Base-by-base conservation (phyloP, 2,797 vertebrate genomes). In the Melopsittacus undulatus region DNA sequence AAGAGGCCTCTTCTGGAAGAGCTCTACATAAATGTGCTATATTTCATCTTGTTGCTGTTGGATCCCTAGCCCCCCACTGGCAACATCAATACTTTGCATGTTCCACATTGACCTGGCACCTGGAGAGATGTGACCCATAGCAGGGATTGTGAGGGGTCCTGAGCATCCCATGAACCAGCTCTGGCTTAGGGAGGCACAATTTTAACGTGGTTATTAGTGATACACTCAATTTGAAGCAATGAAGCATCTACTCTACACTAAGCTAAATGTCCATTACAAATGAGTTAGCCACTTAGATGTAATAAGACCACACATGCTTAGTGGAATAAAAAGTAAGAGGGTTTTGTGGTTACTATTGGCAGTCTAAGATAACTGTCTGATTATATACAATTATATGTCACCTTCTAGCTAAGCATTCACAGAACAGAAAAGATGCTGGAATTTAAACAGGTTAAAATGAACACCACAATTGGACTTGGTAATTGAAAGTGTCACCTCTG, bases 401-500 rank as follows among this genome's bases (percentile, higher is more conserved):
- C 63, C 91, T 94, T 95, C 90, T n/a, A 92, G 95, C 94, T 23
- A 82, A 78, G 85, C 51, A 19, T 63, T 78, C 56, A 16, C 36
- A 40, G 92, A 95, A n/a, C 56, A 82, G 79, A 66, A 74, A 83
- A 89, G 91, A 94, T 49, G 83, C 69, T 89, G 86, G 88, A 84
- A 89, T 96, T 93, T 67, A 94, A 96, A 64, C 81, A 93, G 94
- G 85, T 95, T 92, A 91, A 52, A 92, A 96, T 95, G 85, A 96
- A 95, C 91, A 43, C 78, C 54, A 57, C 0, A 27, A 7, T 40
- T 84, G 87, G 49, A 36, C 74, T 82, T 48, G 90, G 34, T 96
- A 95, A 97, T 92, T 96, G 84, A 27, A 96, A 97, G 89, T 90
- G 96, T 91, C 92, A 95, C 89, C 87, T 91, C 87, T 77, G 83